Evolutionary conservation across 2,797 vertebrate species (phyloP).

Genomic region (Moxostoma hubbsi): DNA sequence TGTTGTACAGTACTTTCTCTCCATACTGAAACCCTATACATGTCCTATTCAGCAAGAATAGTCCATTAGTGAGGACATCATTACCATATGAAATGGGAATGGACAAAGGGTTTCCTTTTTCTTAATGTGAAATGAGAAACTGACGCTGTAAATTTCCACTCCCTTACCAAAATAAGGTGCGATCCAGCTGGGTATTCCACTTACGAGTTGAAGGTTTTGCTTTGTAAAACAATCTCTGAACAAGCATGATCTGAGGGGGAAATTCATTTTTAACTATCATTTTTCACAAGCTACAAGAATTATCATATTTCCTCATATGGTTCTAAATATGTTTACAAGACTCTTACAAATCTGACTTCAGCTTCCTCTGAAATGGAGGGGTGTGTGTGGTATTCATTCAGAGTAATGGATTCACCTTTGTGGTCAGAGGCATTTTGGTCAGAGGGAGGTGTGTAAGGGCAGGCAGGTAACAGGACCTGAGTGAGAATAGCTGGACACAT

Average conservation of each 20-base stretch:
- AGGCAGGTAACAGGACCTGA: slow-evolving; percentile 57
- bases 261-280: not conserved
- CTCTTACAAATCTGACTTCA: not conserved
- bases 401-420: slow-evolving; percentile 45
- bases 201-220: not conserved
- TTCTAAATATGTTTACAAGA: not conserved
- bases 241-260: not conserved
- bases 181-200: not conserved
- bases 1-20: not conserved
- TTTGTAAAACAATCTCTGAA: not conserved
- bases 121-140: slow-evolving; percentile 27
- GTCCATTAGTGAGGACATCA: slow-evolving; percentile 14
- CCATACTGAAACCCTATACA: not conserved
- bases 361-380: not conserved
- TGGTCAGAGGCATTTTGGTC: slow-evolving; percentile 6
- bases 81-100: slow-evolving; percentile 37
- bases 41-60: not conserved
- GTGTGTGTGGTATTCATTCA: not conserved
- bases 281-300: not conserved
- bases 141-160: slow-evolving; percentile 23
- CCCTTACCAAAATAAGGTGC: slow-evolving; percentile 15
- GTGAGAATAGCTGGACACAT: slow-evolving; percentile 61
- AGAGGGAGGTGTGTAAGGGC: slow-evolving; percentile 31
- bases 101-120: slow-evolving; percentile 20
- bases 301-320: not conserved